Percentiles rank a stretch among this genome's conserved stretches.
phyloP scores from a whole-genome alignment of 2,797 vertebrate species.

The Enteromius argenteus region DNA sequence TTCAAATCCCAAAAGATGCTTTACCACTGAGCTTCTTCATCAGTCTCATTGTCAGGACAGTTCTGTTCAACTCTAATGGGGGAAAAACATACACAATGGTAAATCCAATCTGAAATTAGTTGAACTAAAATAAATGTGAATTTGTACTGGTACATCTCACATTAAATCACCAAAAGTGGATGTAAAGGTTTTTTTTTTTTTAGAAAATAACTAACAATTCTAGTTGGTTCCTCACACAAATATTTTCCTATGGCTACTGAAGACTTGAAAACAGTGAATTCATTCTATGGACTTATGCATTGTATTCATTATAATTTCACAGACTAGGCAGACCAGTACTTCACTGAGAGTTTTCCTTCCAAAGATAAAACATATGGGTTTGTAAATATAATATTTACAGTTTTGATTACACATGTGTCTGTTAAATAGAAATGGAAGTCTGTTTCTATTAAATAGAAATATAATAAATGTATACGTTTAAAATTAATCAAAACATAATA shows the following conservation, averaged over 20 bases:
- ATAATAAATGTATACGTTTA: too few relatives aligned
- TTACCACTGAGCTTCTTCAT: conserved; percentile 94
- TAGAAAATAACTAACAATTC: neutral
- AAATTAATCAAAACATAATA: too few relatives aligned
- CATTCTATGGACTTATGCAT: neutral
- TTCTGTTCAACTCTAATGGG: conserved; percentile 80
- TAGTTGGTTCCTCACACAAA: neutral
- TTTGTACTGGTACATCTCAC: neutral
- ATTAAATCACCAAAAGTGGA: neutral
- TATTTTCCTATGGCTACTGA: neutral
- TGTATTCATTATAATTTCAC: neutral
- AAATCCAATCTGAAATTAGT: neutral
- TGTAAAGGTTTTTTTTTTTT: neutral
- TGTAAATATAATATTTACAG: neutral
- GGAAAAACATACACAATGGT: conserved; percentile 24
- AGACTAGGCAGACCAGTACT: neutral
- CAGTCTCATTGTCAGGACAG: conserved; percentile 80
- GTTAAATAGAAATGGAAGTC: too few relatives aligned
- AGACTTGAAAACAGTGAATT: neutral
- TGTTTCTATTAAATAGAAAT: too few relatives aligned
- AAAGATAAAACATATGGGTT: neutral
- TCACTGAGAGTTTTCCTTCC: neutral
- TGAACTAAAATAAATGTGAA: neutral
- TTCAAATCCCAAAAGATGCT: conserved; percentile 59
- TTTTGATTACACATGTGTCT: neutral